Evolutionary conservation across 2,113 vertebrate species (phyloP), one percentile per base, ranked within the genome.

Genomic region (Gnathonemus longibarbis): DNA sequence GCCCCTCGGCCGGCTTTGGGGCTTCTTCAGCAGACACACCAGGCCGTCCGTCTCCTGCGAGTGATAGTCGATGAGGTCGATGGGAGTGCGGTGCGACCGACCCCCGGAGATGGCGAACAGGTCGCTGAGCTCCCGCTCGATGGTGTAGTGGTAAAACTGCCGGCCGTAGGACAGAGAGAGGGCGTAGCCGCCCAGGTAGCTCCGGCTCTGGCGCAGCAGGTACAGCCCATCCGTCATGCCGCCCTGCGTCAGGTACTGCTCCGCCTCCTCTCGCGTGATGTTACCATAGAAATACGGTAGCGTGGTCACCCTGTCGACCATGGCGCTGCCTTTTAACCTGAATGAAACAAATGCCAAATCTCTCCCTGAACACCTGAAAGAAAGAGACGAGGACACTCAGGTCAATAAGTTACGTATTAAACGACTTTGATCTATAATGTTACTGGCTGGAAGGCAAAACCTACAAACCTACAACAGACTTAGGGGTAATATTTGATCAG

Each of bases 261-360:
- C 98, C 0, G 98, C 97, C 74, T 99, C 98, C 88, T 99, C 98
- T 21, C 98, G 96, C 1, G 98, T 98, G 93, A 99, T 98, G 93
- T 98, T 99, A 86, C 98, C 98, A 1, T 97, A 99, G 92, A 99
- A 99, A 89, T 96, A 99, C 0, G 97, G 94, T 91, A 99, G 92
- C 6, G 95, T 46, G 46, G 96, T 97, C 89, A 98, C 95, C 0
- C 8, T 91, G 84, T 98, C 98, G 0, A 91, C 94, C 88, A 93
- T 94, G 84, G 2, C 92, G 62, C 46, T 15, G 45, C 27, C 35
- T 15, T 70, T 85, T 70, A 24, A 39, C 5, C 6, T 10, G 7
- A 89, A 48, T 83, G 53, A 17, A 31, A 8, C 10, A 3, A 66
- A 62, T 58, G 5, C 5, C 13, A 9, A 39, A 35, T 88, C 24